A percentile compares a stretch with the other conserved stretches of the same genome.
These are phyloP conservation scores for Podocnemis expansa DNA, from an alignment of 2,113 vertebrate genomes.

Conservation along the genomic window DNA sequence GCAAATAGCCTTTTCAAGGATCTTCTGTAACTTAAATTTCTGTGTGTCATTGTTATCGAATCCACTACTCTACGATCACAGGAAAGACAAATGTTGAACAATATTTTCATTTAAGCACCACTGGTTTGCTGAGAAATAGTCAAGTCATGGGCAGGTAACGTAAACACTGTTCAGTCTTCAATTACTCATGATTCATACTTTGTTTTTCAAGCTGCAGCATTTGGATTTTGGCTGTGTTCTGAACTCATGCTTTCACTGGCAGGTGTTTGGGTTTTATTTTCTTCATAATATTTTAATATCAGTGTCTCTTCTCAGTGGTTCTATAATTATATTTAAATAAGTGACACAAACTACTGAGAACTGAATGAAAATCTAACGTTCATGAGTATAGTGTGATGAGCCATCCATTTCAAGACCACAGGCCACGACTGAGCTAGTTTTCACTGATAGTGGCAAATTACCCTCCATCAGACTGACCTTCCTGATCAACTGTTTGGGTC, in stretches of 20 bases:
- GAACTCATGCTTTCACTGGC: not conserved
- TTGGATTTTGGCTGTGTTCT: slow-evolving; percentile 9
- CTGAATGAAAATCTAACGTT: not conserved
- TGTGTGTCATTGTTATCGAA: not conserved
- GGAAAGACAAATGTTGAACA: not conserved
- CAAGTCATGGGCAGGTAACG: not conserved
- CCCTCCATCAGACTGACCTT: too few species aligned
- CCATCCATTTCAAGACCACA: not conserved
- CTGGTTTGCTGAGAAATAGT: slow-evolving; percentile 28
- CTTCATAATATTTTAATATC: not conserved
- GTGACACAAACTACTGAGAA: not conserved
- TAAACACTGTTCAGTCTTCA: slow-evolving; percentile 56
- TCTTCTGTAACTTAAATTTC: not conserved
- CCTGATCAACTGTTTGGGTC: too few species aligned
- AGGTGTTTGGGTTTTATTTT: not conserved
- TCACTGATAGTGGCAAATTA: too few species aligned
- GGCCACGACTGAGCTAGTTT: not conserved
- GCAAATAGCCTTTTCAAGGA: not conserved
- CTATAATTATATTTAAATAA: not conserved
- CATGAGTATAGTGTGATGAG: not conserved
- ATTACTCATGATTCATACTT: slow-evolving; percentile 13
- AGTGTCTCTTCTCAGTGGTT: not conserved
- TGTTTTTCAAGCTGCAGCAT: not conserved
- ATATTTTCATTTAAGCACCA: not conserved
- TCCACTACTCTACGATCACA: not conserved